These are phyloP conservation scores for Porites rus DNA, from an alignment of 92 coral and sea anemone genomes.

Conservation along the genomic window DNA sequence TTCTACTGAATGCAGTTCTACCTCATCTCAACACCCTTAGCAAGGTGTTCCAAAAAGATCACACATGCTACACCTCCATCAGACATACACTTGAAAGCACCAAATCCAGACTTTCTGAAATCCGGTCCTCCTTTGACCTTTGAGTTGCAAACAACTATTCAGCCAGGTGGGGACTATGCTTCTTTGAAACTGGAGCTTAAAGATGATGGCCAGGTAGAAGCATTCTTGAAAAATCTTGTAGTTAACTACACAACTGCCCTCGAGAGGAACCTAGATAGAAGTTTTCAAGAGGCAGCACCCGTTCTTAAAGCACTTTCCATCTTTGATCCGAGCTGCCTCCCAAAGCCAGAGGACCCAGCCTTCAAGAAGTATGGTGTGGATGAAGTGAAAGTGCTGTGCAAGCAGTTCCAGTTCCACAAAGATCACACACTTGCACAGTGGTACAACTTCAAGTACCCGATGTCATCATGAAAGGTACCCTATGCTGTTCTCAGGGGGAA, in stretches of 20 bases:
- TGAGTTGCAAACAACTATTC: slow-evolving; percentile 17
- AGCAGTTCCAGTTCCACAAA: slow-evolving; percentile 16
- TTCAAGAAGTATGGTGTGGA: slow-evolving; percentile 36
- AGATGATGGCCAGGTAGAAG: slow-evolving; percentile 13
- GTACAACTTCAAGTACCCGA: slow-evolving; percentile 45
- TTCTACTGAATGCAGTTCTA: slow-evolving; percentile 13
- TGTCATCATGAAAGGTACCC: slow-evolving; percentile 46
- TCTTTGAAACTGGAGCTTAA: slow-evolving; percentile 25
- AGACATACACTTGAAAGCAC: slow-evolving; percentile 37
- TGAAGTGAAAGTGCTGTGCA: slow-evolving; percentile 7
- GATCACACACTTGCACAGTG: slow-evolving; percentile 46
- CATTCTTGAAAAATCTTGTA: slow-evolving; percentile 12
- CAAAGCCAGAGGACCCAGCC: slow-evolving; percentile 15
- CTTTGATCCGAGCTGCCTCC: slow-evolving; percentile 38
- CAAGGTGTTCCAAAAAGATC: slow-evolving; percentile 47
- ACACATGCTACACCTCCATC: slow-evolving; percentile 45
- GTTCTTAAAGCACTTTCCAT: slow-evolving; percentile 39
- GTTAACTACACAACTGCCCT: slow-evolving; percentile 33
- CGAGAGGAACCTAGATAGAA: slow-evolving; percentile 44
- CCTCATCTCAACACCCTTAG: slow-evolving; percentile 19
- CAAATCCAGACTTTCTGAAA: slow-evolving; percentile 26
- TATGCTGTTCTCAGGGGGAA: slow-evolving; percentile 36
- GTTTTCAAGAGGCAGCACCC: slow-evolving; percentile 40
- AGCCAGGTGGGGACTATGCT: slow-evolving; percentile 31
- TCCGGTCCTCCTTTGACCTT: not conserved